These are phyloP conservation scores for Myripristis murdjan DNA, from an alignment of 2,797 vertebrate species.

Conservation along the genomic window DNA sequence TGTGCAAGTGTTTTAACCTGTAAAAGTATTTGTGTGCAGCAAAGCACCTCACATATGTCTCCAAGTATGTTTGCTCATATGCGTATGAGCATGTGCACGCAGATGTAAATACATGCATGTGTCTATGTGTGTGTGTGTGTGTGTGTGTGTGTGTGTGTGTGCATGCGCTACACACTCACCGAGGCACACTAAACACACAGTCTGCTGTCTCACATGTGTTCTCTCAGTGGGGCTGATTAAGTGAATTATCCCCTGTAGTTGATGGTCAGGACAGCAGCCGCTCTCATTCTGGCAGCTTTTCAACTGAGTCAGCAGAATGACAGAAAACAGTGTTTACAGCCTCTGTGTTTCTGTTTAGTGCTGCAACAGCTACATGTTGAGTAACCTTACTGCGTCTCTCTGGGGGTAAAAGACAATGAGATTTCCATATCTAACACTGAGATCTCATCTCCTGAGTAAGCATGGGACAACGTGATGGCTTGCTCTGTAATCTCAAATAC, in stretches of 20 bases:
- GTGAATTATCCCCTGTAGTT: constrained; percentile 65
- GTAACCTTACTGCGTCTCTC: not conserved
- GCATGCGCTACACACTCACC: constrained; percentile 4
- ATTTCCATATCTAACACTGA: not conserved
- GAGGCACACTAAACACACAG: constrained; percentile 28
- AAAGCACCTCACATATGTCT: not conserved
- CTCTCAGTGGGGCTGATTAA: constrained; percentile 53
- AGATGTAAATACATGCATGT: no score
- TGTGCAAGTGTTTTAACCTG: no score
- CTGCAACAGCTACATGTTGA: constrained; percentile 61
- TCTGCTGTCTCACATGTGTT: constrained; percentile 65
- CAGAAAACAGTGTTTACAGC: constrained; percentile 50
- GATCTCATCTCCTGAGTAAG: not conserved
- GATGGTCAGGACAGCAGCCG: constrained; percentile 59
- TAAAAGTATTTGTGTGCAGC: no score
- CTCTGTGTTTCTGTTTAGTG: constrained; percentile 52
- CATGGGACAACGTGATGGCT: constrained; percentile 38
- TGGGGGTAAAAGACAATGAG: not conserved
- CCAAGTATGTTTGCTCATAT: constrained; percentile 19
- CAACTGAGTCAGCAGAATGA: constrained; percentile 61
- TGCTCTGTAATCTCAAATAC: not conserved
- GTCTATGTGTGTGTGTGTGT: constrained; percentile 3
- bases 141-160: not conserved
- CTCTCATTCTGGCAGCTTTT: constrained; percentile 51
- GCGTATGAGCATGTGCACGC: constrained; percentile 4